phyloP scores from a whole-genome alignment of 2,797 vertebrate genomes.

The Monodelphis domestica region DNA sequence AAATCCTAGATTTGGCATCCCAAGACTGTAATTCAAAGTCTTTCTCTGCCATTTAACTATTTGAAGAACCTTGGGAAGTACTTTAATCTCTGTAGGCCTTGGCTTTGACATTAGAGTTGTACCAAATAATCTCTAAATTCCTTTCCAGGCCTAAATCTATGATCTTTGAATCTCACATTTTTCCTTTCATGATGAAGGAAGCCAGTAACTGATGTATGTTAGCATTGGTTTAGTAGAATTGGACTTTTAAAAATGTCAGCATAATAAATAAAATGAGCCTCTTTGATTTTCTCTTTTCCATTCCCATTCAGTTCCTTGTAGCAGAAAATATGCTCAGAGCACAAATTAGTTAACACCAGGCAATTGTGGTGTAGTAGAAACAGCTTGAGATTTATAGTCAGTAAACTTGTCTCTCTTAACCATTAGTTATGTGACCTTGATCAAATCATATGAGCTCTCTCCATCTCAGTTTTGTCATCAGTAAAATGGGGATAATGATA shows the following conservation, averaged over 20 bases:
- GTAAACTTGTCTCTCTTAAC: neutral
- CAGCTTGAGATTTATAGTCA: neutral
- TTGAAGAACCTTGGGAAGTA: neutral
- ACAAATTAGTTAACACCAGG: neutral
- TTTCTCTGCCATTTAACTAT: neutral
- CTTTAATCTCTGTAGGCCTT: neutral
- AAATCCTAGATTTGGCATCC: neutral
- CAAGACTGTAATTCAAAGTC: neutral
- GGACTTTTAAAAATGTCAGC: slow-evolving; percentile 8
- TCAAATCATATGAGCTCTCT: neutral
- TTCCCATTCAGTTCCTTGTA: slow-evolving; percentile 19
- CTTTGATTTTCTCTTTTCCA: slow-evolving; percentile 7
- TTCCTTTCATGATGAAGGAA: neutral
- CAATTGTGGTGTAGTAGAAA: neutral
- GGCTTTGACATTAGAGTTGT: neutral
- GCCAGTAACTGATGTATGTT: neutral
- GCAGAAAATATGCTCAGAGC: neutral
- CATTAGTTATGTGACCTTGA: neutral
- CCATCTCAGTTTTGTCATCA: neutral
- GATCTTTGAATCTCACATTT: neutral
- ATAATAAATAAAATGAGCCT: slow-evolving; percentile 1
- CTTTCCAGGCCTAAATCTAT: neutral
- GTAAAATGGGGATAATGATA: neutral
- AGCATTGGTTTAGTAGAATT: slow-evolving; percentile 24
- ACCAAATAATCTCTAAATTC: neutral